A percentile compares a stretch with the other conserved stretches of the same genome.
Conservation (phyloP, 1,140 invertebrate species). For the Drosophila nasuta region DNA sequence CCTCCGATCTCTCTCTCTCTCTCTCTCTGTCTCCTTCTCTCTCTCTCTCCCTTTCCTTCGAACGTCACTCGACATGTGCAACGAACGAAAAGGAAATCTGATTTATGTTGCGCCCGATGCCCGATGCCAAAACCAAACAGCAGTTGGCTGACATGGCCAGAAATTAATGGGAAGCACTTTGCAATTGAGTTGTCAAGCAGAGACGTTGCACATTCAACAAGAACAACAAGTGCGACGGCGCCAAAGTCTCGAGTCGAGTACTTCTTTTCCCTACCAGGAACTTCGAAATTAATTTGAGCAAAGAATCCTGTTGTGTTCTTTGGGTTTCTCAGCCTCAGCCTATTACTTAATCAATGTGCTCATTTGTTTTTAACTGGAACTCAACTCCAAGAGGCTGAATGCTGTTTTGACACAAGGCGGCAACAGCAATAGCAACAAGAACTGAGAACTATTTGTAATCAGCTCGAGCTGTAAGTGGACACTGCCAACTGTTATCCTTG, state of each 20-base stretch:
- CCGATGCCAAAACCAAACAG: slow-evolving; percentile 56
- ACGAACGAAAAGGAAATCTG: slow-evolving; percentile 30
- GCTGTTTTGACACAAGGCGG: slow-evolving; percentile 74
- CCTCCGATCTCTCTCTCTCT: too few relatives aligned
- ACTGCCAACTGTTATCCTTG: slow-evolving; percentile 37
- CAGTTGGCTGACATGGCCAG: slow-evolving; percentile 58
- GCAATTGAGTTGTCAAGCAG: slow-evolving; percentile 71
- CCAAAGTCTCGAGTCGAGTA: slow-evolving; percentile 25
- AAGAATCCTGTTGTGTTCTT: slow-evolving; percentile 5
- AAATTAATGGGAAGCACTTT: slow-evolving; percentile 72
- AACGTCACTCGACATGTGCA: slow-evolving; percentile 50
- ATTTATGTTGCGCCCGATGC: slow-evolving; percentile 51
- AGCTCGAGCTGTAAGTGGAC: slow-evolving; percentile 43
- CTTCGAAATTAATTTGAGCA: slow-evolving; percentile 7
- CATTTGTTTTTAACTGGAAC: slow-evolving; percentile 72
- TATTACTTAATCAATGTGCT: slow-evolving; percentile 77
- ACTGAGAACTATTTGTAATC: slow-evolving; percentile 1
- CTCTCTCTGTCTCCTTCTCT: too few relatives aligned
- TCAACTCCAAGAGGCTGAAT: slow-evolving; percentile 29
- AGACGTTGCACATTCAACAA: slow-evolving; percentile 8
- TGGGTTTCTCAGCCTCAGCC: slow-evolving; percentile 44
- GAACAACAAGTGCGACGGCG: slow-evolving; percentile 51
- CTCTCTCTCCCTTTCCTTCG: not conserved
- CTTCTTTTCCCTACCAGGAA: slow-evolving; percentile 17
- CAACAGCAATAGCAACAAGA: slow-evolving; percentile 35